Conservation (phyloP, 2,797 vertebrate genomes). For the Lepilemur ruficaudatus region DNA sequence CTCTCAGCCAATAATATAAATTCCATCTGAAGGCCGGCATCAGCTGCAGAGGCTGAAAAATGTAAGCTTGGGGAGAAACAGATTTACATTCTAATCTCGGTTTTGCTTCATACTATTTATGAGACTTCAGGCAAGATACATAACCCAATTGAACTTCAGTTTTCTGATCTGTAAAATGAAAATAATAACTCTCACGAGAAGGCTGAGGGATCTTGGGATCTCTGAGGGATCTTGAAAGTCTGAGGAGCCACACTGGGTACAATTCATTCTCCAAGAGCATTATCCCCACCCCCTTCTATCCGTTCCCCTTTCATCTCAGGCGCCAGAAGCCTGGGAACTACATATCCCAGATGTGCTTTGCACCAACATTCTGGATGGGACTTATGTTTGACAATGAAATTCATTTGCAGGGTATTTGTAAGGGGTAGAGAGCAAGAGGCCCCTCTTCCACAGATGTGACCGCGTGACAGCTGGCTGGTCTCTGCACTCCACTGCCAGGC, state of each 20-base stretch:
- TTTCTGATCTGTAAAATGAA: conserved; percentile 1
- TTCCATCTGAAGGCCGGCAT: no score
- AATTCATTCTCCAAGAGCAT: background rate
- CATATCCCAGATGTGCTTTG: background rate
- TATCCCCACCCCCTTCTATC: background rate
- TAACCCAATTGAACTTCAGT: background rate
- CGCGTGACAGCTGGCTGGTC: background rate
- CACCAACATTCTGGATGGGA: background rate
- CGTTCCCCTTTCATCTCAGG: background rate
- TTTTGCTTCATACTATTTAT: background rate
- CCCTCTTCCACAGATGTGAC: background rate
- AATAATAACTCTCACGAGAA: background rate
- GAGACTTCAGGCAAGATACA: background rate
- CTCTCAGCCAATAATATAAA: background rate
- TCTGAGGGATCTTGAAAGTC: background rate
- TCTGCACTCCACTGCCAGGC: background rate
- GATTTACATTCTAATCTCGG: background rate
- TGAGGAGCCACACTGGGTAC: background rate
- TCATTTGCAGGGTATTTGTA: background rate
- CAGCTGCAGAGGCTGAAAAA: background rate
- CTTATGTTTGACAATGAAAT: background rate
- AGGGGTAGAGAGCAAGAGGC: background rate
- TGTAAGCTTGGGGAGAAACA: background rate
- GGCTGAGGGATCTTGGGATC: no score
- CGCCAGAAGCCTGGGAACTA: background rate